A percentile compares a stretch with the other conserved stretches of the same genome.
Evolutionary conservation across 2,113 vertebrate genomes (phyloP).

Genomic region (Macrotis lagotis): DNA sequence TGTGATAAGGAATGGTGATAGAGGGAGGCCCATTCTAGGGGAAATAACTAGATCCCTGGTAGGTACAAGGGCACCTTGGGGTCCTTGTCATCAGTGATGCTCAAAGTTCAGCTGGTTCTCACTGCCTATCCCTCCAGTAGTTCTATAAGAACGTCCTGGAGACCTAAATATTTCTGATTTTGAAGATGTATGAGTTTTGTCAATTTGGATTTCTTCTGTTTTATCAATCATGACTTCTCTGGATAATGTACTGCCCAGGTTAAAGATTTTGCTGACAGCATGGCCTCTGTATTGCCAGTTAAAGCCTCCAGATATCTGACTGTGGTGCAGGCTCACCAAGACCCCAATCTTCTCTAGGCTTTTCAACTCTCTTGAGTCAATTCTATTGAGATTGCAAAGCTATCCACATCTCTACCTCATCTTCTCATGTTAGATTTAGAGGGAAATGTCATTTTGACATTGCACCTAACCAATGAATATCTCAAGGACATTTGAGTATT

Average conservation of each 20-base stretch:
- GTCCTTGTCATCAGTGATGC: background rate
- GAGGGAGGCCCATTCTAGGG: background rate
- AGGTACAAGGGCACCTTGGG: background rate
- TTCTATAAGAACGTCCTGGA: background rate
- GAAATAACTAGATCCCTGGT: background rate
- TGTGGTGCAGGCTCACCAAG: background rate
- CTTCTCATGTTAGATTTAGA: background rate
- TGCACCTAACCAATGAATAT: background rate
- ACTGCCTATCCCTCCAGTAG: background rate
- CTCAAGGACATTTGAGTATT: background rate
- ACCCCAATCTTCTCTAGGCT: constrained; percentile 7
- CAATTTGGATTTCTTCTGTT: constrained; percentile 15
- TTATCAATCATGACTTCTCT: background rate
- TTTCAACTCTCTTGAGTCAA: constrained; percentile 2
- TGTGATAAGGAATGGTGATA: background rate
- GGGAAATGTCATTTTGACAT: background rate
- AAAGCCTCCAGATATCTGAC: constrained; percentile 1
- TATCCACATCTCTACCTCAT: background rate
- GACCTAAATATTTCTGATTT: background rate
- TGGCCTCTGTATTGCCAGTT: background rate
- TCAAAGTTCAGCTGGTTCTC: background rate
- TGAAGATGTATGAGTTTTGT: constrained; percentile 6
- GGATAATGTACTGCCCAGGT: background rate
- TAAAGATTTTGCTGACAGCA: background rate
- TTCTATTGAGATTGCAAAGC: background rate